Base-by-base conservation (phyloP, 2,113 vertebrate genomes). In the Sylvilagus bachmani region DNA sequence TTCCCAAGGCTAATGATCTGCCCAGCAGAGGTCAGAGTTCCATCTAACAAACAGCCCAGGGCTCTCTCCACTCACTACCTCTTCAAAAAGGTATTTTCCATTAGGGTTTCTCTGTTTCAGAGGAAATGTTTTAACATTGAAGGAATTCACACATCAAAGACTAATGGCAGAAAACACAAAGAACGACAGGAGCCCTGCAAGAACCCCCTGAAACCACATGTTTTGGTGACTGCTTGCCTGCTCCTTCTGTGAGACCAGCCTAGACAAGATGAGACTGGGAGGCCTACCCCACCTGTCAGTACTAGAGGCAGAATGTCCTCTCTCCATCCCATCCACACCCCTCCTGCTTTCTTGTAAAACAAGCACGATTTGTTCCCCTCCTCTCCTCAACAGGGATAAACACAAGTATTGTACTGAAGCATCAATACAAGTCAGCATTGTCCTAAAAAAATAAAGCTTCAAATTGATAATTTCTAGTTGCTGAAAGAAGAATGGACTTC, bases 401-500 rank as follows among this genome's bases (percentile, higher is more conserved):
- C 4, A 70, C 12, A 71, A 67, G 62, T 51, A 81, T 31, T 64
- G 53, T 12, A 61, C 80, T 49, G 81, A 77, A 62, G n/a, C 29
- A 66, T 36, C 67, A 62, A 7, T 71, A 82, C 73, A 96, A 96
- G 36, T 22, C 77, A 83, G 75, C 24, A 61, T 66, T 24, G n/a
- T 62, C 12, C 73, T 62, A 90, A 33, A 86, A 71, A 31, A 92
- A 44, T 69, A 51, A 74, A 38, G 19, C 82, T 94, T 88, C 86
- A 82, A 81, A 94, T 75, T 73, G 66, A 93, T 94, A 31, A 66
- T 90, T 85, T 78, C 89, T 78, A 86, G 93, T 9, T 94, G 80
- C 73, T 83, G 29, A 90, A 94, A 89, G 90, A 10, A 81, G 83
- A 70, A 86, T 10, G 79, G 70, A 55, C 8, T 85, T 92, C 81